Percentiles rank a stretch among this genome's conserved stretches.
Conservation (phyloP, 2,797 vertebrate genomes). For the Centroberyx gerrardi region DNA sequence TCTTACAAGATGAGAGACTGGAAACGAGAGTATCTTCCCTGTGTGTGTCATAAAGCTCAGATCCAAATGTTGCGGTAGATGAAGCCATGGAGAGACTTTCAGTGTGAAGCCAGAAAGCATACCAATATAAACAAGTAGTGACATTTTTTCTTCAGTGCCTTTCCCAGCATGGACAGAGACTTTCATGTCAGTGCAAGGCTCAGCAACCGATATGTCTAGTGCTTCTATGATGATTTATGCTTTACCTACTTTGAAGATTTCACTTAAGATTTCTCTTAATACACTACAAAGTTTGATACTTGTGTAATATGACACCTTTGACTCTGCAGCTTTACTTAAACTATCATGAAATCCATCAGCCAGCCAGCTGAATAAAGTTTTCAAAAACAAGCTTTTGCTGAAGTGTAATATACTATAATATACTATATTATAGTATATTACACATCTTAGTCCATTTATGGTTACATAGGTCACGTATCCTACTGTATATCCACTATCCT, state of each 20-base stretch:
- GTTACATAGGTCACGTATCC: conserved; percentile 43
- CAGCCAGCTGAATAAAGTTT: conserved; percentile 62
- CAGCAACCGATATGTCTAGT: conserved; percentile 52
- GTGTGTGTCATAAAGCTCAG: conserved; percentile 30
- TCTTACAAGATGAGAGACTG: conserved; percentile 24
- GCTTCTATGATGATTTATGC: conserved; percentile 73
- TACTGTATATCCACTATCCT: conserved; percentile 32
- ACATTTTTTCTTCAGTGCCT: conserved; percentile 65
- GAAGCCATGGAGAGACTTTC: conserved; percentile 48
- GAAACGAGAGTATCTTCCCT: conserved; percentile 30
- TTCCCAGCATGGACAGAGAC: conserved; percentile 60
- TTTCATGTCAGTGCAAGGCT: conserved; percentile 69
- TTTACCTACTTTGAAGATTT: conserved; percentile 70
- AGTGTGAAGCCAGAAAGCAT: conserved; percentile 52
- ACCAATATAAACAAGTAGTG: conserved; percentile 66
- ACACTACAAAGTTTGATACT: conserved; percentile 70
- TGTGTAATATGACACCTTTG: conserved; percentile 62
- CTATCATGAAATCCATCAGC: conserved; percentile 67
- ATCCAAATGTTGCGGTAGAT: conserved; percentile 51
- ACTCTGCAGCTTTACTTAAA: conserved; percentile 65
- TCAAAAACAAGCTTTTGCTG: conserved; percentile 51
- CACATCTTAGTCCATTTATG: conserved; percentile 62
- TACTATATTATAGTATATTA: conserved; percentile 52
- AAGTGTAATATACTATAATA: conserved; percentile 8
- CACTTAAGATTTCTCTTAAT: conserved; percentile 69